Base-by-base conservation (phyloP, 2,797 vertebrate genomes). In the Rhinophrynus dorsalis region DNA sequence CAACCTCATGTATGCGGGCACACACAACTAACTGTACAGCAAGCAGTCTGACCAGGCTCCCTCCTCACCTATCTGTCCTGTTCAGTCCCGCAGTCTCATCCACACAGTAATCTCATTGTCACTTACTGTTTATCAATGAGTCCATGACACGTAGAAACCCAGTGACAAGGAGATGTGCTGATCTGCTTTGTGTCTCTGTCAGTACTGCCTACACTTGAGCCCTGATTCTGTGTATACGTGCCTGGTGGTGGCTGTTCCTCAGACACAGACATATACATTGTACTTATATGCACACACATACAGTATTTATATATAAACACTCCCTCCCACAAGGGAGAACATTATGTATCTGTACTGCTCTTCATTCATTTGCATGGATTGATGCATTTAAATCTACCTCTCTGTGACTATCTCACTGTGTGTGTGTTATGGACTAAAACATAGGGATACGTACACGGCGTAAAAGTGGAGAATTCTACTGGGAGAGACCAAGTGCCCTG, bases 171-270 rank as follows among this genome's bases (percentile, higher is more conserved):
- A 85, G 88, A 82, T 76, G 44, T 76, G 74, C 81, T 80, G 81
- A 76, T 84, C 78, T 75, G 75, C 82, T 75, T 76, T 83, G 78
- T 70, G 79, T 81, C 78, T 72, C 77, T 80, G 78, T 82, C 82
- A 86, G 87, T 75, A 83, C 76, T 64, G 12, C 74, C 86, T 90
- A 50, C 84, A 89, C 88, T 89, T 89, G 85, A 82, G 86, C 78
- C 32, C 23, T 42, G 76, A 80, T 88, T 82, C 80, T 81, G 84
- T 83, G 87, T 85, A 80, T 75, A 84, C 82, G 84, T 89, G 90
- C 86, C 89, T 89, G 88, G 87, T 88, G 88, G 89, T 87, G 88
- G 90, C 88, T 90, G 89, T 86, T 90, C 88, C 84, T 85, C 75
- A 82, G 85, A 89, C 77, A 82, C 81, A 89, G 82, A 84, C 85